Evolutionary conservation across 2,888 invertebrate genomes (phyloP).

Genomic region (Dromius quadrimaculatus): DNA sequence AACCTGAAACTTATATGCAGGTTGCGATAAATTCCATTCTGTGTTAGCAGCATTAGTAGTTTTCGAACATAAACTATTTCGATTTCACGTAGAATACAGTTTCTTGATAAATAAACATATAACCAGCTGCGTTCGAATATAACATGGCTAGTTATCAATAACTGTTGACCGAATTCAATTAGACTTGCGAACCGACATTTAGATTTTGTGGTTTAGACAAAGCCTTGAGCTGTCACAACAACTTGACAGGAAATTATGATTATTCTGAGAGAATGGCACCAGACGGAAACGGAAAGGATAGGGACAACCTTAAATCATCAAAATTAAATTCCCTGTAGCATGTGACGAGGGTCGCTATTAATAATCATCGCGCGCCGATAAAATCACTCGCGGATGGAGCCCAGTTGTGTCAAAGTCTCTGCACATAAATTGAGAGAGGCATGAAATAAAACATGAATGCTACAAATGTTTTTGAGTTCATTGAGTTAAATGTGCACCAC

Average conservation of each 20-base stretch:
- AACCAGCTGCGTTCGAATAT: no score
- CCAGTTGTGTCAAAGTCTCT: no score
- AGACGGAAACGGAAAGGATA: conserved; percentile 2
- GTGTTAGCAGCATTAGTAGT: no score
- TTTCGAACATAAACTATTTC: no score
- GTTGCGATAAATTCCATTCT: no score
- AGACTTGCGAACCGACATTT: conserved; percentile 45
- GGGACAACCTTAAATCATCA: conserved; percentile 43
- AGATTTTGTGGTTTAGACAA: conserved; percentile 38
- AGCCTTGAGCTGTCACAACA: conserved; percentile 37
- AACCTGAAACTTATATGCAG: no score
- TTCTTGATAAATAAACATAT: no score
- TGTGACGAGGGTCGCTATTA: conserved; percentile 46
- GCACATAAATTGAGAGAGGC: no score
- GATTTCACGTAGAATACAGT: no score
- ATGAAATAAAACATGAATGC: no score
- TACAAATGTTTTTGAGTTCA: no score
- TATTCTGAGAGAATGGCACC: conserved; percentile 17
- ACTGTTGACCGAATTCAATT: conserved; percentile 45
- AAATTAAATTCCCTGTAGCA: conserved; percentile 42
- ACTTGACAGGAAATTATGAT: conserved; percentile 45
- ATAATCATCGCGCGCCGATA: conserved; percentile 33
- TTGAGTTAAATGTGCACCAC: no score
- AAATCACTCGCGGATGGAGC: conserved; percentile 17
- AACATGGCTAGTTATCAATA: conserved; percentile 47